Percentiles rank a stretch among this genome's conserved stretches.
These are phyloP conservation scores for Echinops telfairi DNA, from an alignment of 2,113 vertebrate species.

Conservation along the genomic window DNA sequence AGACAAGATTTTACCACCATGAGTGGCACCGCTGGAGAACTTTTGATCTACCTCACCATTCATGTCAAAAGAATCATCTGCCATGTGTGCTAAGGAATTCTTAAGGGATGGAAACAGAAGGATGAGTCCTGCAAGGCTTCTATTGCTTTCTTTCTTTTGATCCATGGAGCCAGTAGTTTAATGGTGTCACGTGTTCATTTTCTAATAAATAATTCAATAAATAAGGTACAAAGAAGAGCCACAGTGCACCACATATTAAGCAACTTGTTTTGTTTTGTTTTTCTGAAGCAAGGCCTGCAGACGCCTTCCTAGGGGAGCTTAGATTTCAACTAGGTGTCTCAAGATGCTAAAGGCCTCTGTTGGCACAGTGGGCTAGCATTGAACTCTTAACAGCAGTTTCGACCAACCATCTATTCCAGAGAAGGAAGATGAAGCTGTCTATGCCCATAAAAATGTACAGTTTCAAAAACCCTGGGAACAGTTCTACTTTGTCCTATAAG, in stretches of 20 bases:
- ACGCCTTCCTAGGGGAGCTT: neutral
- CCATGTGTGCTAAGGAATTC: neutral
- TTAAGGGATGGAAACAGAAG: neutral
- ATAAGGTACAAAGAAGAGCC: neutral
- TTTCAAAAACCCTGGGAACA: too few relatives aligned
- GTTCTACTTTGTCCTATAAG: too few relatives aligned
- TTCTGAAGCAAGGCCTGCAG: neutral
- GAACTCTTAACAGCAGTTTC: too few relatives aligned
- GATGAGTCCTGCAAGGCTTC: neutral
- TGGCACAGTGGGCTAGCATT: too few relatives aligned
- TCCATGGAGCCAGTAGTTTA: neutral
- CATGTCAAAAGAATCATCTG: neutral
- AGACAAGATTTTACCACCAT: neutral
- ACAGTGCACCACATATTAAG: neutral
- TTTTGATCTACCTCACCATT: neutral
- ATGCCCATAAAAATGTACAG: too few relatives aligned
- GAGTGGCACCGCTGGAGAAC: neutral
- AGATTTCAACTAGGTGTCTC: neutral
- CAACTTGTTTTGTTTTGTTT: neutral
- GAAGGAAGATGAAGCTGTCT: too few relatives aligned
- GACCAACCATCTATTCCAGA: too few relatives aligned
- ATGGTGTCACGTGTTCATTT: neutral
- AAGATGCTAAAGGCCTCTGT: neutral
- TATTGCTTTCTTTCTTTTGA: neutral
- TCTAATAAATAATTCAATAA: neutral